Conservation (phyloP, 1,140 invertebrate species). For the Cheumatopsyche charites region DNA sequence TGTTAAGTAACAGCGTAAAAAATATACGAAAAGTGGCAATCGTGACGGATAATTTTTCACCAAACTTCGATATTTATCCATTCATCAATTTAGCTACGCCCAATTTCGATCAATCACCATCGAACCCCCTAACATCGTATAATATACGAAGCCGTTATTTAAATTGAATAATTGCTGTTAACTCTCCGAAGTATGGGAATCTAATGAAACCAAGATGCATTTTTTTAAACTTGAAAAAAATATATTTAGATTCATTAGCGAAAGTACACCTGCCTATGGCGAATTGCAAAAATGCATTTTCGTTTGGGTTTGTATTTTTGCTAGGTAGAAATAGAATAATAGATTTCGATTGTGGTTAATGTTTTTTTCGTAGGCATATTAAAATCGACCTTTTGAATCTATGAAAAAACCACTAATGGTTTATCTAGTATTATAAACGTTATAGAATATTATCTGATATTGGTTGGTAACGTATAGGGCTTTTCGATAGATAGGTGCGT, state of each 20-base stretch:
- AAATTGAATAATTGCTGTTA: slow-evolving; percentile 32
- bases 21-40: neutral
- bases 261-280: neutral
- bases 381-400: neutral
- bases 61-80: slow-evolving; percentile 29
- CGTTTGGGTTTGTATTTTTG: neutral
- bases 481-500: too few species aligned
- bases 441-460: too few species aligned
- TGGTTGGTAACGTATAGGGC: too few species aligned
- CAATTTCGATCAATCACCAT: slow-evolving; percentile 36
- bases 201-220: neutral
- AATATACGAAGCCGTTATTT: slow-evolving; percentile 4
- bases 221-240: neutral
- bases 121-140: slow-evolving; percentile 4
- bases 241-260: too few species aligned
- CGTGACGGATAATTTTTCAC: slow-evolving; percentile 32
- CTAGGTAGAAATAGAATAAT: neutral
- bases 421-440: too few species aligned
- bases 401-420: too few species aligned
- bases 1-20: neutral
- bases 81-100: slow-evolving; percentile 34
- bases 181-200: neutral
- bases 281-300: slow-evolving; percentile 18
- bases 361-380: neutral
- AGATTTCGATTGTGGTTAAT: slow-evolving; percentile 16